Evolutionary conservation across 35 echinoderm and acorn worm species (phyloP), one percentile per base, ranked within the genome.

Genomic region (Holothuria glaberrima): DNA sequence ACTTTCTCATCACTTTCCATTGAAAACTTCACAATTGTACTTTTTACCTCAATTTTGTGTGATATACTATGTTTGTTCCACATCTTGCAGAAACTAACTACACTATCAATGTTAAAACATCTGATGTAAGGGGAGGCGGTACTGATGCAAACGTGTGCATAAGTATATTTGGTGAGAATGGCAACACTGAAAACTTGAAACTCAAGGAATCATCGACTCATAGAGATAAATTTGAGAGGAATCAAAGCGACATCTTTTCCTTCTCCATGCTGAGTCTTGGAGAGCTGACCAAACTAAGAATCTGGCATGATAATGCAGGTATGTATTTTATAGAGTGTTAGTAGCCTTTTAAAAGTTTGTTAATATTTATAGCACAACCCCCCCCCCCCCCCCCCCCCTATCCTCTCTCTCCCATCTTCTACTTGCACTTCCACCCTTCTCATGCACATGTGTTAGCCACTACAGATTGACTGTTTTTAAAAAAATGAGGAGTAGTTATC

Each of bases 241-340:
- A 88, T 25, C 97, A 99, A 75, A 50, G 61, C 27, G 97, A 99
- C 48, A 70, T 99, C 1, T 99, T 99, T 59, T 58, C 87, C 71
- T 99, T 88, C 86, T 68, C 82, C 31, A 92, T 99, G 88, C 63
- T 99, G 33, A 99, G 97, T 58, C 91, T 99, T 6, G 97, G 97
- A 9, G 90, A 90, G 19, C 89, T 99, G 71, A 95, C 62, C 4
- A 99, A 99, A 59, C 28, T 90, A 0, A 86, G 97, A 67, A 94
- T 99, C 26, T 99, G 97, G 97, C 97, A 99, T 63, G 97, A 99
- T 36, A 99, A 99, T 58, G 90, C 90, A 91, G 97, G 97, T 99
- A 48, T 81, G 65, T 79, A 25, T 59, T 28, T 44, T 24, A 41
- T 19, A 33, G 26, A 9, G 50, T 54, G 5, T 54, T 54, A n/a